Conservation (phyloP, 2,113 vertebrate genomes). For the Phyllostomus hastatus region DNA sequence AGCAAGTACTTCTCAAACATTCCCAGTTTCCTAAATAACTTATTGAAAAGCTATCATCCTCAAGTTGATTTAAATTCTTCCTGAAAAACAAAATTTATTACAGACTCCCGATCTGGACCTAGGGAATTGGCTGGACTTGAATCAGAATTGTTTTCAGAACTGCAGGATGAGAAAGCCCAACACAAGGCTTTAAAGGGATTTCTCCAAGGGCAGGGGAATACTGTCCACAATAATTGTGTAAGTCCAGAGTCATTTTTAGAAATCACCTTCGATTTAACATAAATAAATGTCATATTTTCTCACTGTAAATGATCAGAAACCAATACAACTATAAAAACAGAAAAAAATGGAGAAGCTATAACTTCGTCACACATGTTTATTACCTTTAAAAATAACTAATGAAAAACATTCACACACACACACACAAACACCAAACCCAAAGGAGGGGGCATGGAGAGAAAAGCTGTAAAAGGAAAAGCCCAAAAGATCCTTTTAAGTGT, state of each 20-base stretch:
- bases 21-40: constrained; percentile 39
- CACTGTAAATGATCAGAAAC: constrained; percentile 58
- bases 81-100: constrained; percentile 63
- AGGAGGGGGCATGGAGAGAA: background rate
- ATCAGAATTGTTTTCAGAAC: constrained; percentile 59
- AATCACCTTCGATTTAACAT: constrained; percentile 45
- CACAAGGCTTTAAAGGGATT: constrained; percentile 24
- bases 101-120: constrained; percentile 8
- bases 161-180: constrained; percentile 39
- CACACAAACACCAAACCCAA: background rate
- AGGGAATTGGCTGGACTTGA: constrained; percentile 53
- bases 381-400: constrained; percentile 76
- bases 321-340: constrained; percentile 60
- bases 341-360: constrained; percentile 65
- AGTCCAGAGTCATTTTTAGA: constrained; percentile 43
- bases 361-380: constrained; percentile 73
- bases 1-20: constrained; percentile 46
- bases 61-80: constrained; percentile 63
- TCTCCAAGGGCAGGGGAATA: constrained; percentile 35
- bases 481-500: constrained; percentile 74
- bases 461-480: constrained; percentile 71
- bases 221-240: background rate
- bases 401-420: constrained; percentile 61
- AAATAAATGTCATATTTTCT: constrained; percentile 65
- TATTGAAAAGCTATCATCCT: constrained; percentile 57